Base-by-base conservation (phyloP, 2,888 invertebrate genomes). In the Maniola hyperantus region DNA sequence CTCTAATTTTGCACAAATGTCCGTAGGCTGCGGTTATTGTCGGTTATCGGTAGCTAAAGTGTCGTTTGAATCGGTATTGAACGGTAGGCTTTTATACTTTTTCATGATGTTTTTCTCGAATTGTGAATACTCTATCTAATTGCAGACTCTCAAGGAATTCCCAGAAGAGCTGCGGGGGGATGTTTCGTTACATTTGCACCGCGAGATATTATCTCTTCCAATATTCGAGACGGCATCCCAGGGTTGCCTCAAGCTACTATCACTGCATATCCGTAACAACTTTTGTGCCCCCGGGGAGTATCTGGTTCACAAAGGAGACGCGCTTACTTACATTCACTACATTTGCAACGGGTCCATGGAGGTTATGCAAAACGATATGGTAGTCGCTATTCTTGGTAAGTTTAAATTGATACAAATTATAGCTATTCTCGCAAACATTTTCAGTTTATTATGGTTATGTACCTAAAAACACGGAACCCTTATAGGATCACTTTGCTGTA, bases 271-370 rank as follows among this genome's bases (percentile, higher is more conserved):
- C 79, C 95, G 97, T 76, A 96, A 97, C 79, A 98, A 98, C 91
- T 99, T 99, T 87, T 99, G 98, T 83, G 98, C 98, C 10, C 99
- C 99, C 5, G 98, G 98, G 67, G 99, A 99, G 85, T 98, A 96
- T 84, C 94, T 99, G 57, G 96, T 98, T 53, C 98, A 98, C 89
- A 97, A 96, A 91, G 98, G 98, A 50, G 99, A 99, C 80, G 98
- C 98, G 6, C 94, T 99, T 36, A 96, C 97, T 70, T 97, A 97
- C 83, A 97, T 99, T 78, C 98, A 98, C 89, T 98, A 98, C 87
- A 95, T 99, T 73, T 98, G 98, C 92, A 98, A 98, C 82, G 99
- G 99, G 6, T 98, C 98, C 36, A 98, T 99, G 98, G 99, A 99
- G 90, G 98, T 99, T 54, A 96, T 99, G 79, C 98, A 98, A 85